A percentile compares a stretch with the other conserved stretches of the same genome.
Conservation (phyloP, 2,113 vertebrate genomes). For the Gavia stellata region DNA sequence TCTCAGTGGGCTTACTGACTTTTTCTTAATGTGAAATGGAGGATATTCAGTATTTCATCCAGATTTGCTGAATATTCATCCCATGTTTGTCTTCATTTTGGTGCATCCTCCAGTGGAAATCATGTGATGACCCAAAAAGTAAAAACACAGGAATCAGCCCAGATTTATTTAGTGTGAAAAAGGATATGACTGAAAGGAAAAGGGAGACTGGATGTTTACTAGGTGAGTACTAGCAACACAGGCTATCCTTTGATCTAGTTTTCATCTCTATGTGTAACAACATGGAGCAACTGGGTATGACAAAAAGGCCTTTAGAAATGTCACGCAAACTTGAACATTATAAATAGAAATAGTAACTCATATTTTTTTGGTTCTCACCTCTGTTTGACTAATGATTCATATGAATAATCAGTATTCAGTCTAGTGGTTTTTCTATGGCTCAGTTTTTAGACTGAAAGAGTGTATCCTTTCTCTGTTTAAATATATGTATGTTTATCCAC, state of each 20-base stretch:
- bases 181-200: slow-evolving; percentile 16
- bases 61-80: background rate
- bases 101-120: background rate
- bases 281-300: background rate
- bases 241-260: slow-evolving; percentile 8
- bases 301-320: slow-evolving; percentile 40
- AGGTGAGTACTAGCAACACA: slow-evolving; percentile 13
- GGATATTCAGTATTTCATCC: background rate
- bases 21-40: background rate
- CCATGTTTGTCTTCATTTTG: background rate
- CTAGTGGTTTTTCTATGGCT: slow-evolving; percentile 37
- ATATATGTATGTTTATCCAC: background rate
- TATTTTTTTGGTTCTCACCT: slow-evolving; percentile 32
- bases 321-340: background rate
- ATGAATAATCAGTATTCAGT: slow-evolving; percentile 32
- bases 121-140: background rate
- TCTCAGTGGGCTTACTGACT: background rate
- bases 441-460: slow-evolving; percentile 41
- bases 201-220: background rate
- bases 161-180: slow-evolving; percentile 24
- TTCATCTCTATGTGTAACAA: background rate
- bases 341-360: slow-evolving; percentile 56
- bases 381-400: slow-evolving; percentile 58
- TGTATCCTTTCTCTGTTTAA: slow-evolving; percentile 42
- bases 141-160: background rate